Conservation (phyloP, 2,113 vertebrate species). For the Esox niger region DNA sequence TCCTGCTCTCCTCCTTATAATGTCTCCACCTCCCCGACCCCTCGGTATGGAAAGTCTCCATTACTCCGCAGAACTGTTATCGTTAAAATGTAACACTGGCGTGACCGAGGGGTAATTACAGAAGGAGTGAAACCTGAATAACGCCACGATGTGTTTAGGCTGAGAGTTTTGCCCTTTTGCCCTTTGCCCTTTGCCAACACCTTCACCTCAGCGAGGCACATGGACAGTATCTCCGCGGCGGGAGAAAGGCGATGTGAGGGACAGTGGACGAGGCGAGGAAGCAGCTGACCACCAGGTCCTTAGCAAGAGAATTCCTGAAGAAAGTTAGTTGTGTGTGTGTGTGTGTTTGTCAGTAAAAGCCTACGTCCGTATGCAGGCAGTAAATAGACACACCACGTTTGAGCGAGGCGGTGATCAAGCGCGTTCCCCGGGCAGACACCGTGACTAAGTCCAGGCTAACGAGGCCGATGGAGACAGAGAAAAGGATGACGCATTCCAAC, state of each 20-base stretch:
- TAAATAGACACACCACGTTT: not conserved
- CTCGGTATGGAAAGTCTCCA: not conserved
- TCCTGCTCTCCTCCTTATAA: not conserved
- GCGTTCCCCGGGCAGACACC: slow-evolving; percentile 17
- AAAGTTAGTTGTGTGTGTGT: not conserved
- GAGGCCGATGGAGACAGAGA: slow-evolving; percentile 9
- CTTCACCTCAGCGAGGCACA: no score
- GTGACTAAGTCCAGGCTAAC: slow-evolving; percentile 14
- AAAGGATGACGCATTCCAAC: slow-evolving; percentile 30
- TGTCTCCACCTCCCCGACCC: not conserved
- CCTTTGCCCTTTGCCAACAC: no score
- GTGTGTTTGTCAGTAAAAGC: not conserved
- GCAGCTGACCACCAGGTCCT: no score
- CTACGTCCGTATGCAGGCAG: not conserved
- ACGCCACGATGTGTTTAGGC: no score
- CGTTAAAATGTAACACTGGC: no score
- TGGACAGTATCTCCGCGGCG: no score
- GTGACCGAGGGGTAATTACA: no score
- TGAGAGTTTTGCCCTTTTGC: no score
- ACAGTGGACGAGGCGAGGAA: no score
- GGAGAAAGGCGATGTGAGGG: no score
- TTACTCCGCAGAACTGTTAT: no score
- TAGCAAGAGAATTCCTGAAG: not conserved
- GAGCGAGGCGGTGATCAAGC: not conserved
- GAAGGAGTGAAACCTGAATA: no score